A percentile compares a stretch with the other conserved stretches of the same genome.
Evolutionary conservation across 2,888 invertebrate species (phyloP).

Genomic region (Apoda limacodes): DNA sequence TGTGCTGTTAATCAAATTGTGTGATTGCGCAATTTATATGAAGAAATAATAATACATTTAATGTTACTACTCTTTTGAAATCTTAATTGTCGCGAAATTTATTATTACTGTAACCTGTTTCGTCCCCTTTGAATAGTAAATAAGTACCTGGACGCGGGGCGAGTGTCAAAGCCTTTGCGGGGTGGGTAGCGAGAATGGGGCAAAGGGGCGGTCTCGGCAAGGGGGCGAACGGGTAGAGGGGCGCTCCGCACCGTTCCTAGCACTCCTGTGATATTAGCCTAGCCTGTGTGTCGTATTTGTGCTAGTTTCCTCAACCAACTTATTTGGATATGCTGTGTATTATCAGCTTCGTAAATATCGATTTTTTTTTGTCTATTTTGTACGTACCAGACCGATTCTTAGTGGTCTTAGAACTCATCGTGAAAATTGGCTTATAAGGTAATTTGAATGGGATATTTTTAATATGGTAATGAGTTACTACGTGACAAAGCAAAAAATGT

Average conservation of each 20-base stretch:
- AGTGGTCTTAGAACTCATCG: conserved; percentile 46
- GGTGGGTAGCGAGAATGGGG: conserved; percentile 20
- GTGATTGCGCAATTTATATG: no score
- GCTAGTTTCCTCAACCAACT: conserved; percentile 57
- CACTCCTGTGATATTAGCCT: conserved; percentile 70
- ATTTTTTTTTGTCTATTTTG: conserved; percentile 53
- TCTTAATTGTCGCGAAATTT: conserved; percentile 65
- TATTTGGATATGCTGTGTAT: conserved; percentile 57
- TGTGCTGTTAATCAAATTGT: no score
- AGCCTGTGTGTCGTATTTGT: conserved; percentile 68
- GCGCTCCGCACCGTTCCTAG: conserved; percentile 60
- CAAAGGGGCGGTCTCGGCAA: conserved; percentile 19
- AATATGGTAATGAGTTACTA: no score
- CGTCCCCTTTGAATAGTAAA: conserved; percentile 64
- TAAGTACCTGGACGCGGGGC: conserved; percentile 41
- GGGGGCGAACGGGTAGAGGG: conserved; percentile 25
- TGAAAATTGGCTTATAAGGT: no score
- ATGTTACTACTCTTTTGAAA: conserved; percentile 48
- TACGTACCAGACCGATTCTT: conserved; percentile 52
- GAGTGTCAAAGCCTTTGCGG: no score
- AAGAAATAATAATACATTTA: no score
- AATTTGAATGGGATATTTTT: no score
- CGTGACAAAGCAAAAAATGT: no score
- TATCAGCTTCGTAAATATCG: no score
- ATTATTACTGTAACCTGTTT: conserved; percentile 50